Evolutionary conservation across 1,140 invertebrate genomes (phyloP), one percentile per base, ranked within the genome.

Genomic region (Drosophila kanapiae): DNA sequence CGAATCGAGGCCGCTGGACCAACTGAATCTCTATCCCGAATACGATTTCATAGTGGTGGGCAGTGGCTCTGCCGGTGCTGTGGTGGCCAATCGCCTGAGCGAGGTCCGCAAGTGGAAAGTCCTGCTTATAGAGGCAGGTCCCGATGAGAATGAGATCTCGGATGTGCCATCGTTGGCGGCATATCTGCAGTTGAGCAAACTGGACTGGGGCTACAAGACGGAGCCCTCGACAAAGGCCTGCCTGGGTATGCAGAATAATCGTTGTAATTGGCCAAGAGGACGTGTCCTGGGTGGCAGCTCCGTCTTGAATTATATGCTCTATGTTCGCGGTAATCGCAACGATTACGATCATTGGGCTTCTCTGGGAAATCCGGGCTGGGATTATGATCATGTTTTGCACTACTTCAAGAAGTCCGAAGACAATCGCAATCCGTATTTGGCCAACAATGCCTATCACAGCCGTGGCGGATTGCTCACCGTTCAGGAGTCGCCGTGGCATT

Each of bases 221-320:
- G 97, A 98, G 78, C 96, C 97, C 0, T 98, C 97, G 35, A 95
- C 95, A 47, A 95, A 95, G 68, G 96, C 97, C 0, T 97, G 97
- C 78, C 93, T 97, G 48, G 97, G 95, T 2, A 95, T 95, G 94
- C 95, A 96, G 77, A 95, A 95, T 51, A 95, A 95, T 47, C 94
- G 96, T 38, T 97, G 97, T 92, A 97, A 96, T 82, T 97, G 96
- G 97, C 96, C 97, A 0, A 93, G 96, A 42, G 97, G 97, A 11
- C 97, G 97, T 88, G 96, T 97, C 0, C 93, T 98, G 0, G 98
- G 98, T 3, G 98, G 98, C 1, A 98, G 97, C 1, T 97, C 96
- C 48, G 97, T 97, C 0, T 94, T 99, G 0, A 99, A 99, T 91
- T 99, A 98, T 80, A 99, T 99, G 98, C 95, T 99, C 0, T 99